These are phyloP conservation scores for Petrocephalus schoutedeni DNA, from an alignment of 2,797 vertebrate genomes.

Conservation along the genomic window DNA sequence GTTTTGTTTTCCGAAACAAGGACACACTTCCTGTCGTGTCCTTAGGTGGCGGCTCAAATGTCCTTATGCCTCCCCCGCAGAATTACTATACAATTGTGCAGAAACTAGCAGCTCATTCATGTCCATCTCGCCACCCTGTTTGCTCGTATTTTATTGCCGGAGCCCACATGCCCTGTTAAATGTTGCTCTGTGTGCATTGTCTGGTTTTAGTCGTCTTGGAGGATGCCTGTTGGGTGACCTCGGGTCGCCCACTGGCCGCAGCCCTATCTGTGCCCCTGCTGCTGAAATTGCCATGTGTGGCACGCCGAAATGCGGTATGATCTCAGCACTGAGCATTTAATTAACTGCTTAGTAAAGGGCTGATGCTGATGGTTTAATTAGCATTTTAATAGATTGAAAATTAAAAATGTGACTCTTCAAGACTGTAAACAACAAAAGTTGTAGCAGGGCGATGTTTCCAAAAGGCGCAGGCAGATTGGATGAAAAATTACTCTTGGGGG, in stretches of 20 bases:
- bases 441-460: neutral
- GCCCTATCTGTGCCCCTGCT: neutral
- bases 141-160: neutral
- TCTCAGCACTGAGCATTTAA: neutral
- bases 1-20: neutral
- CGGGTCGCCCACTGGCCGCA: neutral
- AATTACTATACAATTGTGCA: neutral
- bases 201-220: neutral
- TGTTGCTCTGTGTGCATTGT: neutral
- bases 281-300: neutral
- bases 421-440: constrained; percentile 1
- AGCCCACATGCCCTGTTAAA: neutral
- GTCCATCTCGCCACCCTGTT: neutral
- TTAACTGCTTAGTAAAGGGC: constrained; percentile 4
- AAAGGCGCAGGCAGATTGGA: neutral
- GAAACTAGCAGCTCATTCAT: neutral
- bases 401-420: neutral
- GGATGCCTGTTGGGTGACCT: neutral
- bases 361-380: constrained; percentile 19
- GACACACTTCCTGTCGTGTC: neutral
- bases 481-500: neutral
- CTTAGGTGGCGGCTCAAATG: neutral
- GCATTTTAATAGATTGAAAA: constrained; percentile 25
- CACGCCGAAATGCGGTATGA: neutral
- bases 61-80: neutral